Evolutionary conservation across 2,797 vertebrate genomes (phyloP), one percentile per base, ranked within the genome.

Genomic region (Lerista edwardsae): DNA sequence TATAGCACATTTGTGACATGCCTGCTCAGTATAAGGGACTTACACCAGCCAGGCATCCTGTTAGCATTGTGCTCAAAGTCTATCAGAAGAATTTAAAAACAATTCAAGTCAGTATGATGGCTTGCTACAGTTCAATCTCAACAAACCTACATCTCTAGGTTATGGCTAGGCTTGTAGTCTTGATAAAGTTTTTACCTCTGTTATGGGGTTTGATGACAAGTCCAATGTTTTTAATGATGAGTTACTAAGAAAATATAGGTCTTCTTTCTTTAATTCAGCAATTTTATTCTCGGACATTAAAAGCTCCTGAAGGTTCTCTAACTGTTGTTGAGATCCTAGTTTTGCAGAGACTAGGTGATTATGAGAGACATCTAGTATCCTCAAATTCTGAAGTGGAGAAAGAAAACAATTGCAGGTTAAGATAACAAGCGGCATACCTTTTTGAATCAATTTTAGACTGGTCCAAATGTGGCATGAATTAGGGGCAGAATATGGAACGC

Each of bases 311-410:
- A 99, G 96, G 55, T 91, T 96, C 86, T 93, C 94, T 86, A 99
- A 91, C 88, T 99, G 97, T 57, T 94, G 94, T 51, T 93, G 91
- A 4, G 93, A 93, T 82, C 98, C 97, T 80, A 99, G 94, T 88
- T 86, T 94, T 72, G 96, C 96, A 29, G 98, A 97, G 31, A 79
- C 88, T 86, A 99, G 95, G 6, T 90, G 91, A 95, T 98, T 99
- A 78, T 91, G 94, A 65, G 98, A 98, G 17, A 99, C 93, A 62
- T 99, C 97, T 81, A 99, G 95, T 91, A 91, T 94, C 62, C 80
- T 92, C 92, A 99, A 95, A 78, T 91, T 97, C 98, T 99, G 91
- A 67, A 21, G 39, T 90, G 39, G 69, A 84, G 44, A 75, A 73
- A 65, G 41, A 80, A 65, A 75, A 87, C 8, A 4, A 12, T 27